These are phyloP conservation scores for Nephrotoma flavescens DNA, from an alignment of 2,888 invertebrate species.

Conservation along the genomic window DNA sequence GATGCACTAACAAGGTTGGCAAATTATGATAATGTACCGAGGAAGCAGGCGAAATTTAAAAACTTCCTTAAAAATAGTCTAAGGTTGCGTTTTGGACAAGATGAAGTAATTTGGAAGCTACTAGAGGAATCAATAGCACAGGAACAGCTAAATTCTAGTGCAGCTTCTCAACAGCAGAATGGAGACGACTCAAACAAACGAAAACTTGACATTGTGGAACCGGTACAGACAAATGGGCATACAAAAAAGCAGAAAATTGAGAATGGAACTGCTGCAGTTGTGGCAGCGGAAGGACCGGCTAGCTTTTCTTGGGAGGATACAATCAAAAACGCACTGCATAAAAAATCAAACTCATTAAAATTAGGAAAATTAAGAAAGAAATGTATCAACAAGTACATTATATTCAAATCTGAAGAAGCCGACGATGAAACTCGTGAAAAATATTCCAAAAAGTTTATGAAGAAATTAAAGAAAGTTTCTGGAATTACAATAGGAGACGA, in stretches of 20 bases:
- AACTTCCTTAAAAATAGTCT: constrained; percentile 50
- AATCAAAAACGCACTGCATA: neutral
- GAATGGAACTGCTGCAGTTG: constrained; percentile 10
- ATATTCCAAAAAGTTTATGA: constrained; percentile 53
- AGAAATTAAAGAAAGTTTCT: constrained; percentile 49
- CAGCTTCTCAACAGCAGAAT: neutral
- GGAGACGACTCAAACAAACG: neutral
- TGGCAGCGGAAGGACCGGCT: constrained; percentile 19
- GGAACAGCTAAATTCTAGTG: neutral
- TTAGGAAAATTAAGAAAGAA: constrained; percentile 65
- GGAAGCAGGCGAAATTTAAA: constrained; percentile 70
- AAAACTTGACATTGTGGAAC: neutral
- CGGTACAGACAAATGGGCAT: constrained; percentile 13
- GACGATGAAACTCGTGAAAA: constrained; percentile 40
- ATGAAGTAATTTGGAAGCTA: constrained; percentile 50
- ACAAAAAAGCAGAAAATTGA: constrained; percentile 34
- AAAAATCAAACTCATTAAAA: neutral
- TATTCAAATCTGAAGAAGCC: constrained; percentile 29
- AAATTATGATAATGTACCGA: constrained; percentile 64
- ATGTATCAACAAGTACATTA: constrained; percentile 46
- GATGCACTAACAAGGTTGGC: constrained; percentile 52
- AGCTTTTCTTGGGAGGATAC: constrained; percentile 16
- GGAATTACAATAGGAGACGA: constrained; percentile 47
- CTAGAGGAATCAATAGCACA: constrained; percentile 39
- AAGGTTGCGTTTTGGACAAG: constrained; percentile 37